Percentiles rank a stretch among this genome's conserved stretches.
Conservation (phyloP, 2,888 invertebrate species). For the Anorthoa munda region DNA sequence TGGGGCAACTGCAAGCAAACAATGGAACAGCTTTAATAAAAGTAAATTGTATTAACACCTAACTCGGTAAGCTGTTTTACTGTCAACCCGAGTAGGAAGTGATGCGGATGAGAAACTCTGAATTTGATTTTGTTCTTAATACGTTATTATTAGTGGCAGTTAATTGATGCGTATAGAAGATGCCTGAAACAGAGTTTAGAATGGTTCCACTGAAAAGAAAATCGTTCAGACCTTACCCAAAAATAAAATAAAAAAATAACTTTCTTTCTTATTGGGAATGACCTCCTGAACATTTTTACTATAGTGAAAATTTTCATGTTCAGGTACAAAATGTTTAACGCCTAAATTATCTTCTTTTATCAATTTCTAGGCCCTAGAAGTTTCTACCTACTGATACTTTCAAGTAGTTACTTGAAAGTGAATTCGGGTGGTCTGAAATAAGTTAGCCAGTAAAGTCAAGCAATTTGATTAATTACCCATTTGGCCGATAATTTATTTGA, state of each 20-base stretch:
- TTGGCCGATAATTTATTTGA: too few species aligned
- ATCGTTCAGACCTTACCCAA: too few species aligned
- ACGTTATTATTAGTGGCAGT: background rate
- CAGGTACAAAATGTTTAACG: too few species aligned
- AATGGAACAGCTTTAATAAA: slow-evolving; percentile 83
- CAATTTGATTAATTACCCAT: too few species aligned
- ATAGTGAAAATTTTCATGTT: too few species aligned
- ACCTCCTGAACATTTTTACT: too few species aligned
- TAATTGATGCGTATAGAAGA: background rate
- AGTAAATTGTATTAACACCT: slow-evolving; percentile 84
- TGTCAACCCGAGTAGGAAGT: slow-evolving; percentile 58
- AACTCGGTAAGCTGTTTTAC: slow-evolving; percentile 81
- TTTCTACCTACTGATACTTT: too few species aligned
- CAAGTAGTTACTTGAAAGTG: too few species aligned
- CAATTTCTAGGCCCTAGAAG: background rate
- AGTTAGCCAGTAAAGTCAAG: too few species aligned
- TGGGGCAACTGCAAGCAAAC: slow-evolving; percentile 73
- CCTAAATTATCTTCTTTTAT: background rate
- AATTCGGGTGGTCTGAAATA: background rate
- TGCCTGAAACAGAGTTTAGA: background rate
- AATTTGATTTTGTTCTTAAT: slow-evolving; percentile 31
- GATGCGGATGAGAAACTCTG: slow-evolving; percentile 48
- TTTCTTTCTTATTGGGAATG: too few species aligned
- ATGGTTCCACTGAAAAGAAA: background rate
- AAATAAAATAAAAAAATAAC: too few species aligned